Percentiles rank a stretch among this genome's conserved stretches.
These are phyloP conservation scores for Cynopterus brachyotis DNA, from an alignment of 2,113 vertebrate genomes.

Conservation along the genomic window DNA sequence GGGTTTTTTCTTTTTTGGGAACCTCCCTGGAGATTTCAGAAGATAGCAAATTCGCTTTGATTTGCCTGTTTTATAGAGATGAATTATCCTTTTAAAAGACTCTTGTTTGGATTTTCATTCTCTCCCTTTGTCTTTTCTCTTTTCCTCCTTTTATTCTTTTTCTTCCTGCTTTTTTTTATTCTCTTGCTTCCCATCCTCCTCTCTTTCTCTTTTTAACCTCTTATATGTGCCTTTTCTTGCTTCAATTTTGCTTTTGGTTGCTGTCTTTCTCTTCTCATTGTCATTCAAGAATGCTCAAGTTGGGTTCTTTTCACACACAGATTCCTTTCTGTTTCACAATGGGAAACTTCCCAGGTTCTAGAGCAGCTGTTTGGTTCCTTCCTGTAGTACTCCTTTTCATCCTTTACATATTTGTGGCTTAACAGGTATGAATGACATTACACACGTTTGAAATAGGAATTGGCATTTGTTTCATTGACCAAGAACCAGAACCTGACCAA, in stretches of 20 bases:
- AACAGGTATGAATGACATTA: neutral
- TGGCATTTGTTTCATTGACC: neutral
- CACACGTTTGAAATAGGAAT: constrained; percentile 32
- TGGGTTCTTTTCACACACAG: neutral
- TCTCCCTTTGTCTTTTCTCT: neutral
- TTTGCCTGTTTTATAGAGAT: neutral
- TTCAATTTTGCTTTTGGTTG: neutral
- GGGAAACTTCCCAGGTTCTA: neutral
- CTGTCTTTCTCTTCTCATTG: neutral
- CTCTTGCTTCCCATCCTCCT: neutral
- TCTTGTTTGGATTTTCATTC: neutral
- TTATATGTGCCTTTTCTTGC: neutral
- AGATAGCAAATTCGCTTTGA: neutral
- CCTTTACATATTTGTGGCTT: constrained; percentile 22
- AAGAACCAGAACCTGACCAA: neutral
- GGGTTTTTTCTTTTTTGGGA: neutral
- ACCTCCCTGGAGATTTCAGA: neutral
- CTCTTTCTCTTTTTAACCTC: neutral
- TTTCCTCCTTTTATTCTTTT: neutral
- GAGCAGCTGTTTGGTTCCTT: neutral
- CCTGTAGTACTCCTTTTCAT: neutral
- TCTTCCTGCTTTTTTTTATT: neutral
- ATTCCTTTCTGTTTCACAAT: neutral
- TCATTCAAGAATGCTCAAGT: neutral
- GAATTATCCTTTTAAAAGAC: neutral